Base-by-base conservation (phyloP, 2,113 vertebrate genomes). In the Percina caprodes region DNA sequence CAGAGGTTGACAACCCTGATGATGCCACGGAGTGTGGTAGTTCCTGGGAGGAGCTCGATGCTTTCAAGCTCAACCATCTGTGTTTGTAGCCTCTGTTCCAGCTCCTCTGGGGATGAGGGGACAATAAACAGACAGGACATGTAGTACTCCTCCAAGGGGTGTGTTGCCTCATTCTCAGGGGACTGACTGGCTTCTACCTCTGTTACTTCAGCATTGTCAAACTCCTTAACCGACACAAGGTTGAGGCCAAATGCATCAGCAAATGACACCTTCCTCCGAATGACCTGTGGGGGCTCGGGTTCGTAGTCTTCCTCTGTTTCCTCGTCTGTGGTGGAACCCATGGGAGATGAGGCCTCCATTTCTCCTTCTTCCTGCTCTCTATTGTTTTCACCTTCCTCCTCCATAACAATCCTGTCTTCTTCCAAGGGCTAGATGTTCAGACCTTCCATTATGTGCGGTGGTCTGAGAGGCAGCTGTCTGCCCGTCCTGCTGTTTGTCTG, bases 211-310 rank as follows among this genome's bases (percentile, higher is more conserved):
- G 93, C 95, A 58, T 75, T 94, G 87, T 99, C 92, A 4, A 97
- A 99, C 92, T 99, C 98, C 93, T 98, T 98, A 72, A 99, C 94
- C 2, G 97, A 98, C 59, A 99, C 98, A 77, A 99, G 94, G 91
- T 97, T 93, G 79, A 99, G 94, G 62, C 98, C 98, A 87, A 99
- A 97, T 0, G 96, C 96, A 84, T 99, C 98, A 13, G 98, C 98
- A 72, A 99, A 99, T 0, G 98, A 99, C 91, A 99, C 98, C 92
- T 96, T 98, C 87, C 98, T 96, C 69, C 92, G 58, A 2, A 91
- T 75, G 16, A 86, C 91, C 12, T 86, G 58, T 6, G 95, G 91
- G 1, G 81, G 70, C 6, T 96, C 95, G 52, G 93, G 51, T 49
- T 94, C 95, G 0, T 71, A 84, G 33, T 95, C 93, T 66, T 96